A percentile compares a stretch with the other conserved stretches of the same genome.
Evolutionary conservation across 2,888 invertebrate species (phyloP).

Genomic region (Adineta ricciae): DNA sequence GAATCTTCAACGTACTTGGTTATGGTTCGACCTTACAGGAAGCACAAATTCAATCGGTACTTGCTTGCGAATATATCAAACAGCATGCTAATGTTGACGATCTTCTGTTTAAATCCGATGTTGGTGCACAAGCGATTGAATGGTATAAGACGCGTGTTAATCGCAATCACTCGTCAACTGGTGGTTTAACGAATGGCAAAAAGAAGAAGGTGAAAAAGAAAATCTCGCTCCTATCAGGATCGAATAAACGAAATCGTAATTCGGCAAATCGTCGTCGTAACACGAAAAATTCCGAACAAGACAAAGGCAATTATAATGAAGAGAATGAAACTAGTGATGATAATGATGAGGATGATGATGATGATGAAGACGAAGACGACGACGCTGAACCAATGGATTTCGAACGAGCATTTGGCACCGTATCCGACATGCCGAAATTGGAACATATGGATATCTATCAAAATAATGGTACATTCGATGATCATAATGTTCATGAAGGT

Average conservation of each 20-base stretch:
- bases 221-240: background rate
- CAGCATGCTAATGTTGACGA: background rate
- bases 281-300: background rate
- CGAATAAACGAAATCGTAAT: background rate
- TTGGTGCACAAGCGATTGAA: background rate
- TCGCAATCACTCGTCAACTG: background rate
- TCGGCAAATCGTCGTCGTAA: background rate
- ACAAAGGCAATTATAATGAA: background rate
- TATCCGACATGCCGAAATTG: background rate
- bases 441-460: constrained; percentile 16
- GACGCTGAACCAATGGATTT: background rate
- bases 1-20: background rate
- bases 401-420: background rate
- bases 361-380: background rate
- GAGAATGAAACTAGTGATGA: background rate
- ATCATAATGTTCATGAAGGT: background rate
- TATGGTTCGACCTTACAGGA: background rate
- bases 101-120: background rate
- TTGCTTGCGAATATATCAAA: constrained; percentile 11
- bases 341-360: too few species aligned
- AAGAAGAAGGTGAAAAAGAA: background rate
- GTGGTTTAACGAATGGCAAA: background rate
- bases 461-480: background rate
- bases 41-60: background rate
- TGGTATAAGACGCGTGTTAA: background rate